Conservation (phyloP, 2,113 vertebrate genomes). For the Pogonocichla stellata region DNA sequence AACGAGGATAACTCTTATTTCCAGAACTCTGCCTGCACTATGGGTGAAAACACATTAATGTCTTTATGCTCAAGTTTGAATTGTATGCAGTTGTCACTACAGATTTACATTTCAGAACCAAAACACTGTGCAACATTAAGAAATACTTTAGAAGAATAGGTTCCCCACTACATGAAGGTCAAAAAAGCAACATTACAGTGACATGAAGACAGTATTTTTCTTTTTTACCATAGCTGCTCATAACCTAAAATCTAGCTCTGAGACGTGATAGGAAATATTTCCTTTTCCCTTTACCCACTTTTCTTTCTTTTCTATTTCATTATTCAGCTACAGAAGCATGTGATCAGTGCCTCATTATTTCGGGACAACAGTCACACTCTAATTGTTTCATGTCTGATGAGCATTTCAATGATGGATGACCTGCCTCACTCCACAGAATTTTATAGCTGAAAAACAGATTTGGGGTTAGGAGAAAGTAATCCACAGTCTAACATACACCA, state of each 20-base stretch:
- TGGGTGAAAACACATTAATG: not conserved
- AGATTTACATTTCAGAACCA: not conserved
- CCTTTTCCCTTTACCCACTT: not conserved
- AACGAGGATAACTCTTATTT: not conserved
- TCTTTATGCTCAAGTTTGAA: not conserved
- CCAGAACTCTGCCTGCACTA: not conserved
- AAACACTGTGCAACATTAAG: not conserved
- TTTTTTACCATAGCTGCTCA: not conserved
- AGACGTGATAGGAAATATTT: not conserved
- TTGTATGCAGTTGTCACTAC: not conserved
- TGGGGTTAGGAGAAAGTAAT: not conserved
- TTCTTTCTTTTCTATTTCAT: not conserved
- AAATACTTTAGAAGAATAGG: not conserved
- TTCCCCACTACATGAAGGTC: not conserved
- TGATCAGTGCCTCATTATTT: conserved; percentile 33
- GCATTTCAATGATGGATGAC: conserved; percentile 31
- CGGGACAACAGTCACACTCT: conserved; percentile 11
- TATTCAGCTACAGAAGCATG: conserved; percentile 13
- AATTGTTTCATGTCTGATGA: conserved; percentile 38
- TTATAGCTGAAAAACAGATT: conserved; percentile 6
- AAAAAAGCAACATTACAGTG: not conserved
- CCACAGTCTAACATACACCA: not conserved
- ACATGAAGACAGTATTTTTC: not conserved
- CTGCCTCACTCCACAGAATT: not conserved
- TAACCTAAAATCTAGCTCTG: not conserved